Conservation (phyloP, 2,797 vertebrate species). For the Glossophaga mutica region DNA sequence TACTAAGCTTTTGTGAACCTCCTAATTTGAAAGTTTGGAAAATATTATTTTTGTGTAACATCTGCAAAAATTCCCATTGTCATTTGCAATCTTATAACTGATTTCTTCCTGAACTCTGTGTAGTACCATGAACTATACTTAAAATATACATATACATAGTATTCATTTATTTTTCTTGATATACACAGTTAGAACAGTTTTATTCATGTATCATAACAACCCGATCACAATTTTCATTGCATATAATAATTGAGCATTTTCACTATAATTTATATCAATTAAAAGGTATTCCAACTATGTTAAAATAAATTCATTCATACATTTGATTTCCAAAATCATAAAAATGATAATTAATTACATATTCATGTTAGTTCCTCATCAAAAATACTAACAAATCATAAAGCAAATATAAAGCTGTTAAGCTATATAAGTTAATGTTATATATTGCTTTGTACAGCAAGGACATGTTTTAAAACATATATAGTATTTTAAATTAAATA, state of each 20-base stretch:
- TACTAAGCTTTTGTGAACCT: neutral
- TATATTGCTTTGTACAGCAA: neutral
- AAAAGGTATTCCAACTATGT: neutral
- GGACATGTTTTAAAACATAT: neutral
- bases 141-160: neutral
- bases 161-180: neutral
- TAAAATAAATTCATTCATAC: neutral
- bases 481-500: neutral
- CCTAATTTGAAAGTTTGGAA: neutral
- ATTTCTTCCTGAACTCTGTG: neutral
- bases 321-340: neutral
- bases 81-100: neutral
- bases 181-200: neutral
- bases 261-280: neutral
- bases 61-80: neutral
- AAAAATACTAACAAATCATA: neutral
- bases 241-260: neutral
- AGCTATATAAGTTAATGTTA: neutral
- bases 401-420: neutral
- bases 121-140: neutral
- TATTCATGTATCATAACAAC: neutral
- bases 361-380: neutral
- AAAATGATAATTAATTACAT: neutral
- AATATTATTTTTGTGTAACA: neutral
- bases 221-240: neutral